phyloP scores from a whole-genome alignment of 2,113 vertebrate species.

The Aviceda subcristata region DNA sequence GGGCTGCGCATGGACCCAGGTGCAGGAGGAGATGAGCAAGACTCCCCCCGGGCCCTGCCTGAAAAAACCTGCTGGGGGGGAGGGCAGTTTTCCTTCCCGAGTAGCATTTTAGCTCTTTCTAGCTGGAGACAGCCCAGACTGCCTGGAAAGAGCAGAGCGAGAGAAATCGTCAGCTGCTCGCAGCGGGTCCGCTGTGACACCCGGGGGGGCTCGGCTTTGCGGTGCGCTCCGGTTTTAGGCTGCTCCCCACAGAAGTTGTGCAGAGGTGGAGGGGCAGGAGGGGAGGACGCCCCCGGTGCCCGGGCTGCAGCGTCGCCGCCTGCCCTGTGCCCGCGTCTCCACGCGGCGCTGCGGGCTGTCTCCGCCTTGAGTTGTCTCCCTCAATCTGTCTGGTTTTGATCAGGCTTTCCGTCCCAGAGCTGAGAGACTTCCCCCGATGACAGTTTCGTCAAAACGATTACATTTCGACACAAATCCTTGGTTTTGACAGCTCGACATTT shows the following conservation, averaged over 20 bases:
- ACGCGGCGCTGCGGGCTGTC: neutral
- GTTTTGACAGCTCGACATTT: slow-evolving; percentile 57
- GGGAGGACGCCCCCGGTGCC: neutral
- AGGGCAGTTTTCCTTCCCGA: neutral
- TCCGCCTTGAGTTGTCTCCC: neutral
- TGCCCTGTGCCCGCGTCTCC: neutral
- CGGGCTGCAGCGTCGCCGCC: fast-evolving
- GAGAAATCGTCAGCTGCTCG: neutral
- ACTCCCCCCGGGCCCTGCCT: neutral
- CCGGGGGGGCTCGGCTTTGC: fast-evolving
- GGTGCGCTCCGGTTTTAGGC: fast-evolving
- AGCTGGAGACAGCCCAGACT: neutral
- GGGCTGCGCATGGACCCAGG: neutral
- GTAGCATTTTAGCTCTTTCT: neutral
- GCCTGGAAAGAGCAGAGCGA: neutral
- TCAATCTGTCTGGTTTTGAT: slow-evolving; percentile 44
- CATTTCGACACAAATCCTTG: neutral
- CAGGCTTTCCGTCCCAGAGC: slow-evolving; percentile 28
- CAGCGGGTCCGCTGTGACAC: fast-evolving
- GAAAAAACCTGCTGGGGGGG: neutral
- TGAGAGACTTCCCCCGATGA: slow-evolving; percentile 38
- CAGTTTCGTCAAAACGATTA: slow-evolving; percentile 60
- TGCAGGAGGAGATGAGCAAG: neutral
- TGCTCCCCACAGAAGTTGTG: fast-evolving
- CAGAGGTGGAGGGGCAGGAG: neutral